Evolutionary conservation across 2,797 vertebrate genomes (phyloP).

Genomic region (Distichodus sexfasciatus): DNA sequence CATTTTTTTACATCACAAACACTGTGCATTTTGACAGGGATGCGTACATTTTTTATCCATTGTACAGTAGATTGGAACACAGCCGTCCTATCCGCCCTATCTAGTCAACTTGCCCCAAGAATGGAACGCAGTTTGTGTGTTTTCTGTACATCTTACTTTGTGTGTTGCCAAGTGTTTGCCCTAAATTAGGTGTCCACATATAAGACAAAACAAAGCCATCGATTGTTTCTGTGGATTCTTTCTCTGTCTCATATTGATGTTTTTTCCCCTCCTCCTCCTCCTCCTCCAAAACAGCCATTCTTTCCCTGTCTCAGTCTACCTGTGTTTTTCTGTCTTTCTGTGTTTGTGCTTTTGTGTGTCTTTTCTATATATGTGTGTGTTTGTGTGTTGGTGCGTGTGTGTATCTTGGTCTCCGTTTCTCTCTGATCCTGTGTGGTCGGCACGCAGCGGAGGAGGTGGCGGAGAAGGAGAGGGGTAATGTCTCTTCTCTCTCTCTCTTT

Average conservation of each 20-base stretch:
- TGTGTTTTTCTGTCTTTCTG: constrained; percentile 43
- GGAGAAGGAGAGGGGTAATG: constrained; percentile 55
- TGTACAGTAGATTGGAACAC: no score
- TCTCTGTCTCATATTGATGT: constrained; percentile 55
- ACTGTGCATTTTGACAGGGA: no score
- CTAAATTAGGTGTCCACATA: constrained; percentile 52
- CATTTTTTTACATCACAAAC: no score
- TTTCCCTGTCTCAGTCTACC: constrained; percentile 52
- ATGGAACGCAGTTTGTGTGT: no score
- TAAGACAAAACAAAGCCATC: constrained; percentile 24
- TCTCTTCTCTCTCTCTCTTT: constrained; percentile 45
- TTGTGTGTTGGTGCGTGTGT: constrained; percentile 45
- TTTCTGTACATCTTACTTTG: no score
- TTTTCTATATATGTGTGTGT: constrained; percentile 41
- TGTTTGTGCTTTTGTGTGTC: constrained; percentile 44
- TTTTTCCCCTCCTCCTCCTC: constrained; percentile 36
- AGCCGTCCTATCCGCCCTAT: no score
- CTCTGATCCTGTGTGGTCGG: constrained; percentile 50
- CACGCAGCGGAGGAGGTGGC: constrained; percentile 50
- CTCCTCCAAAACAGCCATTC: constrained; percentile 44
- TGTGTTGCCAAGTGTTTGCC: constrained; percentile 44
- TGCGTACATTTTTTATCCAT: no score
- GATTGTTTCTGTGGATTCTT: constrained; percentile 43
- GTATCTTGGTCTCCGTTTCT: constrained; percentile 29
- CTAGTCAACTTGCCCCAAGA: no score